These are phyloP conservation scores for Pygoscelis antarcticus DNA, from an alignment of 2,113 vertebrate genomes.

Conservation along the genomic window DNA sequence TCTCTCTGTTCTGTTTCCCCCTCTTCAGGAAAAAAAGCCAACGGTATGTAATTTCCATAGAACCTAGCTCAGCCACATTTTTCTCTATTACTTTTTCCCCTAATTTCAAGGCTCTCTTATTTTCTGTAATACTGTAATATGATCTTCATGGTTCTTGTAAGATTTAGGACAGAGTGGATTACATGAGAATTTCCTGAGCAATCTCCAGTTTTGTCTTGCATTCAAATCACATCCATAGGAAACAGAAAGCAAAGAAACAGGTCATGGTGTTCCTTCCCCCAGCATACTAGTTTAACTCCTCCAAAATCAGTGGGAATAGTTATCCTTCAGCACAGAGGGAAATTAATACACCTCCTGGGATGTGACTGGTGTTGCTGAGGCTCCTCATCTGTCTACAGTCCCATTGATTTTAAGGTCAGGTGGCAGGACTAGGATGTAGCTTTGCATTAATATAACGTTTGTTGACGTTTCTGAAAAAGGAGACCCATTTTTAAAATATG, in stretches of 20 bases:
- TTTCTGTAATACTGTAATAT: not conserved
- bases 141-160: not conserved
- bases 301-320: not conserved
- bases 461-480: not conserved
- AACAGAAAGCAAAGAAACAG: not conserved
- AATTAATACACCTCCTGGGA: not conserved
- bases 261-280: not conserved
- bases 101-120: constrained; percentile 16
- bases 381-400: not conserved
- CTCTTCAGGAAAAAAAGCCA: not conserved
- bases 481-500: not conserved
- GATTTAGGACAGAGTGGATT: not conserved
- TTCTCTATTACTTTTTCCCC: not conserved
- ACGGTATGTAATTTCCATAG: not conserved
- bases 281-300: not conserved
- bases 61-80: not conserved
- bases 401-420: not conserved
- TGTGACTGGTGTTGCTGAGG: not conserved
- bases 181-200: not conserved
- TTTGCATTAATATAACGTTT: not conserved
- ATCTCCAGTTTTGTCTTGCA: not conserved
- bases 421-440: not conserved
- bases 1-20: not conserved
- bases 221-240: not conserved
- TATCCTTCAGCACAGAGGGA: not conserved